Evolutionary conservation across 1,140 invertebrate species (phyloP).

Genomic region (Drosophila auraria): DNA sequence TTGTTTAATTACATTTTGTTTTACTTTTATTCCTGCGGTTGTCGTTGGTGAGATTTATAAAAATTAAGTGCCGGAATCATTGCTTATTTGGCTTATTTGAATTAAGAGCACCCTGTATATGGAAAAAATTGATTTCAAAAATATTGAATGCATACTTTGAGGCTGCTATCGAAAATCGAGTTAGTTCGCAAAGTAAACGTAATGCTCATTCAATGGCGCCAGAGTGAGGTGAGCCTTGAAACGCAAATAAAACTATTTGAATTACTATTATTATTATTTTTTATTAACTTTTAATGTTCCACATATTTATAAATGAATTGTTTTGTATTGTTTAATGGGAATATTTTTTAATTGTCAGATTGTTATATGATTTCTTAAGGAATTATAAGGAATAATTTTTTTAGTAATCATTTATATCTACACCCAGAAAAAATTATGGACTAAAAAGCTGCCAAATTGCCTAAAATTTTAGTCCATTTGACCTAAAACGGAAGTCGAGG

Average conservation of each 20-base stretch:
- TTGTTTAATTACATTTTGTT: slow-evolving; percentile 51
- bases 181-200: slow-evolving; percentile 39
- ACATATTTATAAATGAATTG: not conserved
- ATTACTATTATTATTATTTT: no score
- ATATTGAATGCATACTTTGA: slow-evolving; percentile 49
- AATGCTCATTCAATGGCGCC: slow-evolving; percentile 2
- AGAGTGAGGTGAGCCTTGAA: not conserved
- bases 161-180: slow-evolving; percentile 15
- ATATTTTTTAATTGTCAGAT: not conserved
- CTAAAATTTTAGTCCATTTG: no score
- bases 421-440: no score
- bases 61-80: slow-evolving; percentile 59
- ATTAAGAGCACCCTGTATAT: slow-evolving; percentile 13
- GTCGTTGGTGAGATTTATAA: slow-evolving; percentile 49
- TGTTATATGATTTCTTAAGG: not conserved
- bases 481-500: no score
- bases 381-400: no score
- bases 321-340: not conserved
- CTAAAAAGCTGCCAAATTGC: no score
- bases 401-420: no score
- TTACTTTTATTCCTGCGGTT: slow-evolving; percentile 19
- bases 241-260: no score
- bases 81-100: not conserved
- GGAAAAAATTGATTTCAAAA: not conserved
- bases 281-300: not conserved